Conservation (phyloP, 92 coral and sea anemone genomes). For the Pocillopora meandrina region DNA sequence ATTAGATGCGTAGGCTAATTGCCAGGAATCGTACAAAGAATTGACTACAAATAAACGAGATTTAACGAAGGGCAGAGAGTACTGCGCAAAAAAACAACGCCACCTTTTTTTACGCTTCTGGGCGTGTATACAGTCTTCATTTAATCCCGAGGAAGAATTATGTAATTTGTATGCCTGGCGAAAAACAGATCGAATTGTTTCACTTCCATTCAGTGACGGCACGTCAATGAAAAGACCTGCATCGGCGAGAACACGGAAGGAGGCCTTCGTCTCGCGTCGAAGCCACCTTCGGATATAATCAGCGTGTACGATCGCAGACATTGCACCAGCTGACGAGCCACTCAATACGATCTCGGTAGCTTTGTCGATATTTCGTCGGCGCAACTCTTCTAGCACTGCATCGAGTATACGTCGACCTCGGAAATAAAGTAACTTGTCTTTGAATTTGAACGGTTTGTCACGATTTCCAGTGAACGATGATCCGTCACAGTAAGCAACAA, state of each 20-base stretch:
- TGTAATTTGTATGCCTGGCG: constrained; percentile 24
- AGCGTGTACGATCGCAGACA: constrained; percentile 42
- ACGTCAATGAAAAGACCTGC: constrained; percentile 39
- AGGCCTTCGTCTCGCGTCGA: constrained; percentile 29
- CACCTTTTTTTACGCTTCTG: constrained; percentile 12
- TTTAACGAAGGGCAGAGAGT: constrained; percentile 22
- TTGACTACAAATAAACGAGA: constrained; percentile 37
- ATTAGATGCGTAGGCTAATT: constrained; percentile 15
- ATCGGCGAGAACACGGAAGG: constrained; percentile 43
- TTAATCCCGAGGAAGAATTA: constrained; percentile 22
- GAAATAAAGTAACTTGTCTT: constrained; percentile 26
- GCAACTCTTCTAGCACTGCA: constrained; percentile 29
- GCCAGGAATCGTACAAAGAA: constrained; percentile 44
- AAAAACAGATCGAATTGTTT: constrained; percentile 17
- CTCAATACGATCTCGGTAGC: constrained; percentile 52
- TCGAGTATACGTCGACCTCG: constrained; percentile 42
- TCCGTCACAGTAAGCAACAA: constrained; percentile 46
- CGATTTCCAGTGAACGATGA: constrained; percentile 53
- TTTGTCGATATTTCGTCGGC: constrained; percentile 33
- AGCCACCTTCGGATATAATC: constrained; percentile 40
- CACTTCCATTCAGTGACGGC: constrained; percentile 35
- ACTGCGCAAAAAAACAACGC: constrained; percentile 45
- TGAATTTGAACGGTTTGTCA: constrained; percentile 8
- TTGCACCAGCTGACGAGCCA: constrained; percentile 51
- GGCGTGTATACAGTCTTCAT: constrained; percentile 35